Percentiles rank a stretch among this genome's conserved stretches.
Evolutionary conservation across 2,113 vertebrate genomes (phyloP).

Genomic region (Tachycineta bicolor): DNA sequence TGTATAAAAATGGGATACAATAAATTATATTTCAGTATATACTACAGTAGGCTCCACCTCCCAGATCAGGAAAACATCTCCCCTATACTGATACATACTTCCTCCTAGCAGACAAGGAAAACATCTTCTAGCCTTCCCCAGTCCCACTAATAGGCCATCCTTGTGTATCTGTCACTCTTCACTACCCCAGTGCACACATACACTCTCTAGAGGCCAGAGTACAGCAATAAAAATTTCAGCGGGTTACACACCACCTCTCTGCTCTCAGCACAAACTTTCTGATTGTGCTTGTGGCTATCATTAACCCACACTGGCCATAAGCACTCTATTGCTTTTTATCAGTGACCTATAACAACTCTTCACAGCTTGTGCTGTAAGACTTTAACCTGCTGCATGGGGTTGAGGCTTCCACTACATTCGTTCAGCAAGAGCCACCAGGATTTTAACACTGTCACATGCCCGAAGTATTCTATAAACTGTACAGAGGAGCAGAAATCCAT

Average conservation of each 20-base stretch:
- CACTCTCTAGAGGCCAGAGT: neutral
- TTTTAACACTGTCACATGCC: neutral
- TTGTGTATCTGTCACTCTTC: neutral
- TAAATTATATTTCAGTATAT: neutral
- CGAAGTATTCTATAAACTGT: neutral
- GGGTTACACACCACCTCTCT: neutral
- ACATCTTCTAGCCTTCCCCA: neutral
- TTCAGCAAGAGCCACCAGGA: neutral
- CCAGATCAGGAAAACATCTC: neutral
- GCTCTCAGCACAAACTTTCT: neutral
- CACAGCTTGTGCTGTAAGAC: neutral
- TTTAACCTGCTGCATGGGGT: neutral
- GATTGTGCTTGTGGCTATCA: neutral
- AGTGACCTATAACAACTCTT: conserved; percentile 1
- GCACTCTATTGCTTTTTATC: neutral
- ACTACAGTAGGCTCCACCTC: neutral
- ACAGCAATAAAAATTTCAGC: neutral
- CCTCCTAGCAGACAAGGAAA: neutral
- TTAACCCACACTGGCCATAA: neutral
- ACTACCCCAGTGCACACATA: neutral
- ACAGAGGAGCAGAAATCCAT: neutral
- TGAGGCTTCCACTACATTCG: neutral
- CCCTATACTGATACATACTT: neutral
- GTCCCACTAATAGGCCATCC: neutral
- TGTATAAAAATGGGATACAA: neutral